Percentiles rank a stretch among this genome's conserved stretches.
Evolutionary conservation across 2,888 invertebrate genomes (phyloP).

Genomic region (Micoletzkya japonica): DNA sequence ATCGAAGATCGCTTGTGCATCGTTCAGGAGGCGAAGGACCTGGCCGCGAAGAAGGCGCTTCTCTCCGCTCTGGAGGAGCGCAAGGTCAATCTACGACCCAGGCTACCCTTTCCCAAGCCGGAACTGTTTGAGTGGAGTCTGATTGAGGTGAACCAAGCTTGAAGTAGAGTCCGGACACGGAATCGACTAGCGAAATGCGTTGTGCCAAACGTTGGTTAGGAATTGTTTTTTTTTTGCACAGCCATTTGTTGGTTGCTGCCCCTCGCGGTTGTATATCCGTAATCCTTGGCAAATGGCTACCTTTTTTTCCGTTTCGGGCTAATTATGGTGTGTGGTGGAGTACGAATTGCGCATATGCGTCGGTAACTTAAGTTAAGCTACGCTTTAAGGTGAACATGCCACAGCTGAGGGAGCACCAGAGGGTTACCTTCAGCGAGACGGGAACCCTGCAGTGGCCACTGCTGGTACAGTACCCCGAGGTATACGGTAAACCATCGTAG

Average conservation of each 20-base stretch:
- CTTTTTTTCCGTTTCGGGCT: neutral
- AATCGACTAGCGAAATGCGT: neutral
- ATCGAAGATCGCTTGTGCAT: neutral
- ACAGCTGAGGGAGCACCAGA: constrained; percentile 33
- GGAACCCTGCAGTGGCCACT: constrained; percentile 64
- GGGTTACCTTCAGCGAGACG: constrained; percentile 67
- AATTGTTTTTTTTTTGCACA: constrained; percentile 10
- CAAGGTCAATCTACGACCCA: constrained; percentile 60
- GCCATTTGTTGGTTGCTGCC: no score
- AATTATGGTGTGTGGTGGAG: neutral
- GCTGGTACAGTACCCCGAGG: constrained; percentile 57
- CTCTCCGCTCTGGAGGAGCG: constrained; percentile 65
- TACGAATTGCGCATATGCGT: neutral
- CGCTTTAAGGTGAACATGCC: constrained; percentile 24
- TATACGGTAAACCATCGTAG: constrained; percentile 10
- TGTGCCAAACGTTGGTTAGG: neutral
- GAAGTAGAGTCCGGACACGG: neutral
- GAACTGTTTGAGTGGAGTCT: constrained; percentile 49
- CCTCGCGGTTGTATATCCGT: neutral
- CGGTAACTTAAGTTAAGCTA: neutral
- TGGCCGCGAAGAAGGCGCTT: constrained; percentile 66
- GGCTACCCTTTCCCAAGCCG: constrained; percentile 44
- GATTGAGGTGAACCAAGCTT: constrained; percentile 37
- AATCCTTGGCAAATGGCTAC: neutral
- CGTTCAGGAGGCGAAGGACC: constrained; percentile 62